phyloP scores from a whole-genome alignment of 2,888 invertebrate genomes.

The Lepetodrilus schrolli region DNA sequence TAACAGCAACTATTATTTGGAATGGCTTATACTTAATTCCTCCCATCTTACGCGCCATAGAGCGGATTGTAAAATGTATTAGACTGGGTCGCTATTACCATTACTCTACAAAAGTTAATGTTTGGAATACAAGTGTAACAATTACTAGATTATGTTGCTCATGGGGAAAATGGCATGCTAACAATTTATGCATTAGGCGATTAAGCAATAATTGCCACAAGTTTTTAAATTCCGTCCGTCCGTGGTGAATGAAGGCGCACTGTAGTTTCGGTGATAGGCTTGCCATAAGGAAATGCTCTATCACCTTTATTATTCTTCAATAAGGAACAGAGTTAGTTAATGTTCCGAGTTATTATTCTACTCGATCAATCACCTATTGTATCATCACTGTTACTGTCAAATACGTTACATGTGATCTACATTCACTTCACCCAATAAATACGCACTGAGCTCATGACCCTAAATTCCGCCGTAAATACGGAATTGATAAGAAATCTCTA shows the following conservation, averaged over 20 bases:
- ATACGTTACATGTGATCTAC: no score
- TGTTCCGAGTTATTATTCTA: no score
- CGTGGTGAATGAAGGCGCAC: background rate
- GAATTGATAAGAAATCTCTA: no score
- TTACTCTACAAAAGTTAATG: background rate
- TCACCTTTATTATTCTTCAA: background rate
- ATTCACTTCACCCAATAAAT: no score
- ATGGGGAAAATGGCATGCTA: background rate
- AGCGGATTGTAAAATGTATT: background rate
- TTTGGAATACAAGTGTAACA: background rate
- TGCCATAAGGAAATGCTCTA: background rate
- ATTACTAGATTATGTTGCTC: background rate
- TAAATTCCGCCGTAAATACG: no score
- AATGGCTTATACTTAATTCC: background rate
- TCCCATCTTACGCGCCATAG: constrained; percentile 1
- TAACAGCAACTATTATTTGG: background rate
- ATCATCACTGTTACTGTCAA: no score
- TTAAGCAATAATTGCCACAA: background rate
- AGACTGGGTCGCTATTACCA: background rate
- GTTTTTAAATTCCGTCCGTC: background rate
- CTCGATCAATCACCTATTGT: background rate
- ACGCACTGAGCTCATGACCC: no score
- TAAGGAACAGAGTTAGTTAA: background rate
- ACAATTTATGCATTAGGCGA: background rate
- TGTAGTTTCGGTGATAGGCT: background rate